Evolutionary conservation across 2,113 vertebrate genomes (phyloP), one percentile per base, ranked within the genome.

Genomic region (Caranx ignobilis): DNA sequence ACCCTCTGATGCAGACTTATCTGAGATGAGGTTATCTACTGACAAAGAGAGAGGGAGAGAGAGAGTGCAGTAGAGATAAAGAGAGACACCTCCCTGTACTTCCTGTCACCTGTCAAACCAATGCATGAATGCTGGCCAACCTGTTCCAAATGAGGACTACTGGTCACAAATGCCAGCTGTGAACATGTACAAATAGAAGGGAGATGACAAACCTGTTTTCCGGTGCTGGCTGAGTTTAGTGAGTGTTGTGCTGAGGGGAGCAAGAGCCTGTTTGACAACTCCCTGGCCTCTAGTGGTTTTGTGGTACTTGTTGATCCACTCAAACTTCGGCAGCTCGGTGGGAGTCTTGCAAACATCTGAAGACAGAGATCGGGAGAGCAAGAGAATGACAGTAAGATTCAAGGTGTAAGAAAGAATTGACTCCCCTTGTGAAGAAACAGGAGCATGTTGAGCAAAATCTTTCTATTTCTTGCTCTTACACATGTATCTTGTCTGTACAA

Each of bases 231-330:
- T 90, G 70, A 87, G 76, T 71, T 81, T 93, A 55, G 43, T 59
- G 35, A 87, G 45, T 11, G 78, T 77, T 32, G 75, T 54, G 75
- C 76, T 39, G 43, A 79, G 4, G 4, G 82, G 77, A 60, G 65
- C 31, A 0, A 84, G 43, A 63, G 65, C 75, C 59, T 52, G 73
- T 57, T 74, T 93, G 75, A 81, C 74, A 10, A 75, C 73, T 76
- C 69, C 81, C 19, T 61, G 66, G 9, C 60, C 73, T 89, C 47
- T 92, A 12, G 45, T 43, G 19, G 59, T 5, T 72, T 81, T 92
- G 13, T 85, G 79, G 86, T 96, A 95, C 66, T 93, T 93, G 21
- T 67, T 75, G 65, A 96, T 92, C 96, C 96, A 97, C 35, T 88
- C 89, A 64, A 96, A 97, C 35, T 92, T 91, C 0, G 83, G 93